Conservation (phyloP, 2,113 vertebrate species). For the Lycocorax pyrrhopterus region DNA sequence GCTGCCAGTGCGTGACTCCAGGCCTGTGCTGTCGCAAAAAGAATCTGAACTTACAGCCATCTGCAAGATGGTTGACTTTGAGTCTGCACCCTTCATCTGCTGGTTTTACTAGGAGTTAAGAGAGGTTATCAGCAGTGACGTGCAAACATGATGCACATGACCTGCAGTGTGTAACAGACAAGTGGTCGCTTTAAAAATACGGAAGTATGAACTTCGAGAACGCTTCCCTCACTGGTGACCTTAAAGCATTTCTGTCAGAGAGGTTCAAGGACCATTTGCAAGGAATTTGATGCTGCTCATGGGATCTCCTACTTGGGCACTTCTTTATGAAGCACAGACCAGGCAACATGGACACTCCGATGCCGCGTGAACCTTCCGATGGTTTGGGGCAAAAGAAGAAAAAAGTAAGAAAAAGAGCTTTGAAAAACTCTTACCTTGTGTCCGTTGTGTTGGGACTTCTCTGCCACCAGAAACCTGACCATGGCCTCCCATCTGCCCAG, state of each 20-base stretch:
- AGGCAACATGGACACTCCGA: background rate
- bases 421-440: conserved; percentile 74
- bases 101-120: background rate
- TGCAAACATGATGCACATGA: background rate
- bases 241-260: background rate
- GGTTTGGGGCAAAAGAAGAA: background rate
- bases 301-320: background rate
- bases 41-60: background rate
- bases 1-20: accelerated
- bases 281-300: background rate
- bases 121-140: background rate
- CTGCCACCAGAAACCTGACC: conserved; percentile 80
- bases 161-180: background rate
- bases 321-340: background rate
- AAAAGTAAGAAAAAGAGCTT: background rate
- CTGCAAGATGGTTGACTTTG: background rate
- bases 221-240: background rate
- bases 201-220: background rate
- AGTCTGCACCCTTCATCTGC: background rate
- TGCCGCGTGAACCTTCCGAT: accelerated
- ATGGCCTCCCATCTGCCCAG: conserved; percentile 78
- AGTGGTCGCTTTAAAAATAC: background rate
- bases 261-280: background rate
- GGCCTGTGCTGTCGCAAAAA: background rate
- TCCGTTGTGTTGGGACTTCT: conserved; percentile 47